Evolutionary conservation across 2,888 invertebrate genomes (phyloP).

Genomic region (Clunio marinus): DNA sequence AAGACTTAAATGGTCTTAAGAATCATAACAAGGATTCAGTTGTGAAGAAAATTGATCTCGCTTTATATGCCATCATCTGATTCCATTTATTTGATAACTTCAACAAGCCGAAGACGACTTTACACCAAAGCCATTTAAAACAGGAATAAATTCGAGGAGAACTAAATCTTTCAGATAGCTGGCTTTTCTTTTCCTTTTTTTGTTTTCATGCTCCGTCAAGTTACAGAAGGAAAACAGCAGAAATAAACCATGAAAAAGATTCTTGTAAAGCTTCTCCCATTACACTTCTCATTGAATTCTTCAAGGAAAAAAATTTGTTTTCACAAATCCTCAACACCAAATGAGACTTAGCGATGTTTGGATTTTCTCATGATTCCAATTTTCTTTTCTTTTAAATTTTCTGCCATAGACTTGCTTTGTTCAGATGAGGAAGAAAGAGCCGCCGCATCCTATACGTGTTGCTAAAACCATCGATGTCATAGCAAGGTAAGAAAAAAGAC

Average conservation of each 20-base stretch:
- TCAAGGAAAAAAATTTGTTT: not conserved
- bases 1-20: not conserved
- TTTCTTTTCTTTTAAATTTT: slow-evolving; percentile 41
- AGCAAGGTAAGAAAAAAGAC: slow-evolving; percentile 56
- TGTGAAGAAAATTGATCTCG: no score
- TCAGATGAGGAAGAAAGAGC: slow-evolving; percentile 86
- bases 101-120: no score
- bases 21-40: no score
- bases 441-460: slow-evolving; percentile 86
- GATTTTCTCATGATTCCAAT: slow-evolving; percentile 11
- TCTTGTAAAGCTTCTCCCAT: not conserved
- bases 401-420: slow-evolving; percentile 66
- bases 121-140: no score
- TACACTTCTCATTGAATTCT: not conserved
- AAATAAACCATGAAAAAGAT: no score
- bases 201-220: no score
- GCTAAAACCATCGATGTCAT: slow-evolving; percentile 94
- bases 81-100: no score
- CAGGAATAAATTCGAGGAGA: no score
- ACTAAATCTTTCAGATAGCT: no score
- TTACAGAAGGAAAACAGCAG: no score
- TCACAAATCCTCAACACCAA: not conserved
- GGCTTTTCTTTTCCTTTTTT: no score
- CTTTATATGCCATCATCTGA: not conserved
- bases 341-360: not conserved